Evolutionary conservation across 2,113 vertebrate species (phyloP).

Genomic region (Leuciscus idus): DNA sequence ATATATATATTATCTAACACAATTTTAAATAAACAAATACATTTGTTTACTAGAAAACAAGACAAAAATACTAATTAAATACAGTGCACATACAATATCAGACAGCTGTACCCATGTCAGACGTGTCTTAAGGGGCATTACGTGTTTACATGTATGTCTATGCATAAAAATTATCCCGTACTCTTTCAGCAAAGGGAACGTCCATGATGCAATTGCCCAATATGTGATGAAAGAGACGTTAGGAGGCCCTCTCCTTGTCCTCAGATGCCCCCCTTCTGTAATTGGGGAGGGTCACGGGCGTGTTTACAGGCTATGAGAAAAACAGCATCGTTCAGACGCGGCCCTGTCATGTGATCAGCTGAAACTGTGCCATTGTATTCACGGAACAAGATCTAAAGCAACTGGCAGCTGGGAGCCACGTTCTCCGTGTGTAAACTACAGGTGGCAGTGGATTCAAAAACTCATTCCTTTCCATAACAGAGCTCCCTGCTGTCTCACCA

Average conservation of each 20-base stretch:
- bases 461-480: neutral
- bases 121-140: neutral
- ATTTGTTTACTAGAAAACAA: neutral
- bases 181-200: neutral
- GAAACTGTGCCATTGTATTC: constrained; percentile 12
- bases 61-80: neutral
- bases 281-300: neutral
- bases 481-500: constrained; percentile 28
- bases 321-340: neutral
- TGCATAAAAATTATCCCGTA: neutral
- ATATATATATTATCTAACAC: neutral
- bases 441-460: constrained; percentile 21
- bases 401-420: neutral
- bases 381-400: constrained; percentile 16
- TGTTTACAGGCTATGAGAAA: constrained; percentile 19
- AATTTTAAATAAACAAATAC: neutral
- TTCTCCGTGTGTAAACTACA: constrained; percentile 16
- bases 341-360: neutral
- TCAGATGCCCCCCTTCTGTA: neutral
- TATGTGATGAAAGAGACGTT: neutral
- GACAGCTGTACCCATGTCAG: neutral
- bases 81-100: neutral
- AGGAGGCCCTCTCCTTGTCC: constrained; percentile 13
- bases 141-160: neutral
- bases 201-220: neutral